Evolutionary conservation across 1,140 invertebrate genomes (phyloP), one percentile per base, ranked within the genome.

Genomic region (Lepidurus packardi): DNA sequence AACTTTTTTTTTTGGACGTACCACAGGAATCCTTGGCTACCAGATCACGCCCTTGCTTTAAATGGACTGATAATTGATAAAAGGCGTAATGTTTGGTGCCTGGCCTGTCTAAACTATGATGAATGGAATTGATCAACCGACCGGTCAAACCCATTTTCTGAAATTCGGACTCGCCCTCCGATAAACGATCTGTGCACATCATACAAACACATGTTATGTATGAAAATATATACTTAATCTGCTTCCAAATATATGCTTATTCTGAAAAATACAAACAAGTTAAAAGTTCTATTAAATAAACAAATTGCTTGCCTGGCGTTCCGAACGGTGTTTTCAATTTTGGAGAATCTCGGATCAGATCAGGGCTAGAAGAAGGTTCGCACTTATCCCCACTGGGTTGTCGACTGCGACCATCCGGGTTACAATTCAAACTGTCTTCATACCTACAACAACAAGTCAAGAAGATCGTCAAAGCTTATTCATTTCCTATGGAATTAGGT

Each of bases 21-120:
- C 96, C 96, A 86, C 94, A 95, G 85, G 96, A 94, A 85, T 98
- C 96, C 90, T 94, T 94, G 41, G 96, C 94, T 34, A 96, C 90
- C 82, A 98, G 88, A 85, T 96, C 94, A 83, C 90, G 90, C 73
- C 95, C 96, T 83, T 92, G 89, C 82, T 92, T 91, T 77, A 98
- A 89, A 85, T 95, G 92, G 80, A 98, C 89, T 80, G 94, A 91
- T 73, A 98, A 88, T 84, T 95, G 91, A 86, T 94, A 97, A 86
- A 97, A 98, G 73, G 94, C 90, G 87, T 94, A 83, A 76, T 85
- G 82, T 65, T 65, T 65, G 53, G 16, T 65, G 16, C 41, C 83
- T 65, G 16, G 53, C n/a, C 53, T 65, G 6, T 65, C 53, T 21
- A 65, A 65, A 65, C 16, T 65, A 11, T 65, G 53, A 65, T 65